A percentile compares a stretch with the other conserved stretches of the same genome.
These are phyloP conservation scores for Cranoglanis bouderius DNA, from an alignment of 2,113 vertebrate genomes.

Conservation along the genomic window DNA sequence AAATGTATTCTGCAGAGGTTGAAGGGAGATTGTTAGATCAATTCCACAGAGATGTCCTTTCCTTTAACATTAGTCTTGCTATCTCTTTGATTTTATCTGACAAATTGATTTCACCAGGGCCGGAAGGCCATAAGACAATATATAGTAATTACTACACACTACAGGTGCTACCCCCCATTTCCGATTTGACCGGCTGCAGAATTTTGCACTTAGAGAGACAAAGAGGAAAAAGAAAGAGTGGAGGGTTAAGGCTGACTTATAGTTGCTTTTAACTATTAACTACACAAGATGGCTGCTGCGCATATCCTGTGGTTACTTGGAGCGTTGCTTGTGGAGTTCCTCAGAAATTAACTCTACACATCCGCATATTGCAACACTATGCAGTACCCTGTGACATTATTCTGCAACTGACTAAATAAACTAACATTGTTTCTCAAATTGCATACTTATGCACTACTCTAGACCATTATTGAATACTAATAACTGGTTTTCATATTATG, in stretches of 20 bases:
- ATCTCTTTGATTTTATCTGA: conserved; percentile 54
- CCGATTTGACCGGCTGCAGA: conserved; percentile 3
- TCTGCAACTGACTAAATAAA: not conserved
- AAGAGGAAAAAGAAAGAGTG: not conserved
- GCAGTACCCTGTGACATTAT: not conserved
- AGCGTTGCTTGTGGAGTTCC: not conserved
- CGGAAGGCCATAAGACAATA: conserved; percentile 34
- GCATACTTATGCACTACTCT: not conserved
- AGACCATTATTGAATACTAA: not conserved
- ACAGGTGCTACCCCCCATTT: conserved; percentile 7
- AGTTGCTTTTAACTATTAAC: not conserved
- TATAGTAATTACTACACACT: conserved; percentile 43
- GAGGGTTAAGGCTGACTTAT: not conserved
- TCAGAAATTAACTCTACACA: not conserved
- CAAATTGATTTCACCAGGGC: conserved; percentile 53
- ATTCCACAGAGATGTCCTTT: conserved; percentile 46
- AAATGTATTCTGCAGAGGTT: conserved; percentile 35
- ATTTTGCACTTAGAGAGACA: not conserved
- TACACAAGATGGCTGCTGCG: not conserved
- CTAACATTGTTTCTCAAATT: not conserved
- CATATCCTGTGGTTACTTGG: not conserved
- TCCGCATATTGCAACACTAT: not conserved
- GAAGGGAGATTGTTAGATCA: conserved; percentile 38
- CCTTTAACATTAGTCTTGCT: conserved; percentile 40
- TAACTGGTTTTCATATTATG: not conserved